Conservation (phyloP, 2,888 invertebrate genomes). For the Eretmocerus hayati region DNA sequence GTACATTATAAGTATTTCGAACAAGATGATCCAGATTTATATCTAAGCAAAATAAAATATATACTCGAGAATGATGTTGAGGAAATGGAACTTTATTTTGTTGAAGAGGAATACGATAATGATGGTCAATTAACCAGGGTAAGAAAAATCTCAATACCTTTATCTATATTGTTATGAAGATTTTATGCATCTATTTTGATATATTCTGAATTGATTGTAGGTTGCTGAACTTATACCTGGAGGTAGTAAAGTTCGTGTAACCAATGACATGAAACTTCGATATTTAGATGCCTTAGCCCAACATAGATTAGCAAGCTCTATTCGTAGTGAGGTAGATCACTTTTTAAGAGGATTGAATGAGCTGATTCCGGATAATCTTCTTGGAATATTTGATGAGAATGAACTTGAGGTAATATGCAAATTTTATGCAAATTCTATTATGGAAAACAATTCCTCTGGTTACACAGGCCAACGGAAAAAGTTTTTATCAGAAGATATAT, state of each 20-base stretch:
- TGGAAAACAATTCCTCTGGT: too few species aligned
- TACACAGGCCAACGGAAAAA: too few species aligned
- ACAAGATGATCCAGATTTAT: conserved; percentile 91
- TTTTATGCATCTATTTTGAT: neutral
- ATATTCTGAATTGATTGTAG: conserved; percentile 38
- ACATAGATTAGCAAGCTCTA: conserved; percentile 74
- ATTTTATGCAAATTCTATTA: too few species aligned
- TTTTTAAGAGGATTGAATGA: conserved; percentile 87
- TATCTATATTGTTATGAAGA: too few species aligned
- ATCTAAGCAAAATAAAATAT: conserved; percentile 87
- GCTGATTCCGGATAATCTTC: conserved; percentile 84
- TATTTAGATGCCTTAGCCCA: conserved; percentile 87
- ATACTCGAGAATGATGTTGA: conserved; percentile 86
- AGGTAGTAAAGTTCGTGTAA: conserved; percentile 69
- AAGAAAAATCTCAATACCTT: too few species aligned
- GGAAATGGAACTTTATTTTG: conserved; percentile 76
- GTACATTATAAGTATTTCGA: conserved; percentile 96
- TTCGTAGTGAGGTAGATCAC: conserved; percentile 76
- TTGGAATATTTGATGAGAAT: conserved; percentile 93
- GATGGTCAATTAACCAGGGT: conserved; percentile 70
- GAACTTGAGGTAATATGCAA: conserved; percentile 80
- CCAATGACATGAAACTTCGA: conserved; percentile 67
- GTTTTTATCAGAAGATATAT: too few species aligned
- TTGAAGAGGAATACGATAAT: conserved; percentile 81
- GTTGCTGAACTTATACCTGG: conserved; percentile 74